phyloP scores from a whole-genome alignment of 2,113 vertebrate genomes.

The Henicopernis longicauda region DNA sequence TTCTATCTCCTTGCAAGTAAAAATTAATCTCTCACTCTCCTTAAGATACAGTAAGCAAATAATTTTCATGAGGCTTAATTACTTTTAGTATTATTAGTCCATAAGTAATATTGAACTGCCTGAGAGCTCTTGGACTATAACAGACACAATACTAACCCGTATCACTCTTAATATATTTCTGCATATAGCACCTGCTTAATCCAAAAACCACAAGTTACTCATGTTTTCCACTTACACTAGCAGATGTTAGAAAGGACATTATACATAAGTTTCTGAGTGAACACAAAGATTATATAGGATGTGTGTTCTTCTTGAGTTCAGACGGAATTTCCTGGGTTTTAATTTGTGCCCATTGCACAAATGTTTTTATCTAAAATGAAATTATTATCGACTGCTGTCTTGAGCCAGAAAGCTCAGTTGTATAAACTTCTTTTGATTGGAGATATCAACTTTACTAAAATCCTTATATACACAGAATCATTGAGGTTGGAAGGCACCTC shows the following conservation, averaged over 20 bases:
- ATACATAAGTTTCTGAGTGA: background rate
- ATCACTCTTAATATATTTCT: background rate
- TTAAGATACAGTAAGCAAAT: background rate
- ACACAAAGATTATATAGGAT: background rate
- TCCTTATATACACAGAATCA: background rate
- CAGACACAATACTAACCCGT: background rate
- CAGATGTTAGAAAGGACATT: background rate
- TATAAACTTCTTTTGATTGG: background rate
- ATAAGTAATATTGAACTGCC: background rate
- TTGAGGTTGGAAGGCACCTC: background rate
- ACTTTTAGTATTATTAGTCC: background rate
- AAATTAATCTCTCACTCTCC: background rate
- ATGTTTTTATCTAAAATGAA: background rate
- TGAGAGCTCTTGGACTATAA: background rate
- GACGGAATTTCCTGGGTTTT: background rate
- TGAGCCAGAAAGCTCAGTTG: background rate
- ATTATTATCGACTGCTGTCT: background rate
- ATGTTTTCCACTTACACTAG: background rate
- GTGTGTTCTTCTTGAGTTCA: background rate
- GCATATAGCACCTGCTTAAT: background rate
- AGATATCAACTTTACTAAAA: background rate
- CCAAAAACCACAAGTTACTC: background rate
- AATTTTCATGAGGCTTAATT: background rate
- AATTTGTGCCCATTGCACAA: background rate
- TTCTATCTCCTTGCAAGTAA: background rate